Evolutionary conservation across 2,113 vertebrate species (phyloP), one percentile per base, ranked within the genome.

Genomic region (Circaetus cinerascens): DNA sequence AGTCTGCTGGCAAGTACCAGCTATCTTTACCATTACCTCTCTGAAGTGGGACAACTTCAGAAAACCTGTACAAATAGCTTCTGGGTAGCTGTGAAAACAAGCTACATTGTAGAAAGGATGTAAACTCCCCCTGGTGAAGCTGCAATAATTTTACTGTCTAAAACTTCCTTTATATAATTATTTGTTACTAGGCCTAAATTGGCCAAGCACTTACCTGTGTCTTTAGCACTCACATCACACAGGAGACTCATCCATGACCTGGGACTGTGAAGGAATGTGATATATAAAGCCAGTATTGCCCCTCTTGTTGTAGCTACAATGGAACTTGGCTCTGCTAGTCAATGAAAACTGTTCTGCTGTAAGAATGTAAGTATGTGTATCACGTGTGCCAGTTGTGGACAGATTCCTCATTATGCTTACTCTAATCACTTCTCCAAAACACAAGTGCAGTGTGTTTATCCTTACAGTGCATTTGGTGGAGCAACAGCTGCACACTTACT

Each of bases 341-440:
- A 68, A 16, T 22, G 20, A 56, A 32, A 82, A 64, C 34, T 50
- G 62, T 26, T 74, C 62, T 45, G 56, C 86, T 62, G 9, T 55
- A 43, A 89, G 36, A 91, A 41, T 21, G 22, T 48, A 74, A 77
- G 38, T 32, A 27, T 1, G 13, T 25, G 14, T 34, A 50, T 20
- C 2, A 0, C 1, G 0, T 19, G 16, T 69, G n/a, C n/a, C 30
- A 53, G 26, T 11, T 45, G 15, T 34, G 27, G 68, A 63, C 23
- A 78, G 26, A 43, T 63, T 66, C 88, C 32, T 73, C 43, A 53
- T 74, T 18, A 10, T 15, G 43, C 56, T 67, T 50, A 64, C n/a
- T 64, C n/a, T 55, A 56, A 76, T 57, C 53, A 38, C 20, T 41
- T 56, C 41, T 80, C 46, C 73, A 81, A 69, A 80, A 77, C 11